phyloP scores from a whole-genome alignment of 2,113 vertebrate species.

The Caloenas nicobarica region DNA sequence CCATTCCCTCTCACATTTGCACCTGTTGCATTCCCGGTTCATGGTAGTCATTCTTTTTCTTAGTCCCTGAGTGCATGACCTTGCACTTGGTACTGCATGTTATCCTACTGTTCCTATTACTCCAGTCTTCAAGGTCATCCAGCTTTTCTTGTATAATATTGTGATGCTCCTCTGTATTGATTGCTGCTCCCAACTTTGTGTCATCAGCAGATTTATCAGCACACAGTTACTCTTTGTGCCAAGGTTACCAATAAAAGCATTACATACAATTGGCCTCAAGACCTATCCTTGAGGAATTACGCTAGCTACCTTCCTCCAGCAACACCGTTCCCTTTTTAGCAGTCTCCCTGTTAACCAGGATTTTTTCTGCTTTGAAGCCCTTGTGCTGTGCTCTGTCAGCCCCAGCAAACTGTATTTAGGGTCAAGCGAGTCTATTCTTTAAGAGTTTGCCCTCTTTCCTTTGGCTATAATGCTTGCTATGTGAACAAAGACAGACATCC shows the following conservation, averaged over 20 bases:
- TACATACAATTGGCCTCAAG: neutral
- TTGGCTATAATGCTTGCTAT: neutral
- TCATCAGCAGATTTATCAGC: constrained; percentile 45
- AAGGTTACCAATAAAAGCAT: constrained; percentile 32
- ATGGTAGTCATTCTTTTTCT: neutral
- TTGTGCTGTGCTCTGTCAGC: neutral
- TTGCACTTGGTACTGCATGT: neutral
- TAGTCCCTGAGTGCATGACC: neutral
- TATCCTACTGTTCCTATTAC: neutral
- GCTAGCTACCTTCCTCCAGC: neutral
- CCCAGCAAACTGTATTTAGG: neutral
- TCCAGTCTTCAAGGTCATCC: constrained; percentile 15
- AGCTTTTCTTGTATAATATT: neutral
- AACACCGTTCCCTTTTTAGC: neutral
- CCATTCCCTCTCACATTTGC: neutral
- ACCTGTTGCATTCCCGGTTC: neutral
- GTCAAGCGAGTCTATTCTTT: neutral
- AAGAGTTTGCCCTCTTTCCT: neutral
- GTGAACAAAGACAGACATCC: neutral
- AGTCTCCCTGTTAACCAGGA: neutral
- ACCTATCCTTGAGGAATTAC: constrained; percentile 7
- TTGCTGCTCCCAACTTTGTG: constrained; percentile 14
- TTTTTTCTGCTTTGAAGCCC: neutral
- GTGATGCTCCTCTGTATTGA: constrained; percentile 9
- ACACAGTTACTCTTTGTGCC: neutral